Evolutionary conservation across 2,797 vertebrate species (phyloP), one percentile per base, ranked within the genome.

Genomic region (Pantherophis alleghaniensis): DNA sequence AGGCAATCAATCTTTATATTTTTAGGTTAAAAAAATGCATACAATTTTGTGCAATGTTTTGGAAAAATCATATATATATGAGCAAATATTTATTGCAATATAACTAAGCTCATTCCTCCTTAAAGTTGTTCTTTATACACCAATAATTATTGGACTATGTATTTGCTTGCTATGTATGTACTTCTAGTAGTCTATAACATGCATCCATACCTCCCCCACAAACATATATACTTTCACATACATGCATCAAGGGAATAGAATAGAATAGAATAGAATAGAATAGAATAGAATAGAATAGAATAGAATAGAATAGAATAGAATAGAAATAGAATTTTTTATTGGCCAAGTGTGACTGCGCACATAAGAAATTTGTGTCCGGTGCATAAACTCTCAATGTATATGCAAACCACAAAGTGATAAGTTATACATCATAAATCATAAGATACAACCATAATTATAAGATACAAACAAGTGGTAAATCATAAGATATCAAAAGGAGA

Each of bases 11-110:
- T 69, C 28, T 32, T 69, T 14, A 69, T 32, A 69, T 32, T 32
- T 69, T n/a, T n/a, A 69, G n/a, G 13, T 69, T n/a, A 5, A 69
- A 14, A 66, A 69, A 14, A 66, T 66, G 28, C 63, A 69, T 69
- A 69, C 2, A 16, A 32, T 69, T 32, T 69, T 32, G 28, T 69
- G 63, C 63, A 69, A 69, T 69, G 13, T 69, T 69, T 69, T 32
- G n/a, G 63, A 4, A 32, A 16, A 69, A n/a, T 16, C 28, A n/a
- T 66, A 14, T n/a, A 24, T 66, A 14, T 14, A 83, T 69, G 47
- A 1, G 32, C 89, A 94, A 63, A n/a, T 1, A 87, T 94, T 6
- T 95, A 28, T 24, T 94, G 4, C 18, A 69, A 86, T 26, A 89
- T 92, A 47, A 91, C 37, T 60, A 59, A 59, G 59, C 94, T 88